A percentile compares a stretch with the other conserved stretches of the same genome.
These are phyloP conservation scores for Orthosia gracilis DNA, from an alignment of 2,888 invertebrate genomes.

Conservation along the genomic window DNA sequence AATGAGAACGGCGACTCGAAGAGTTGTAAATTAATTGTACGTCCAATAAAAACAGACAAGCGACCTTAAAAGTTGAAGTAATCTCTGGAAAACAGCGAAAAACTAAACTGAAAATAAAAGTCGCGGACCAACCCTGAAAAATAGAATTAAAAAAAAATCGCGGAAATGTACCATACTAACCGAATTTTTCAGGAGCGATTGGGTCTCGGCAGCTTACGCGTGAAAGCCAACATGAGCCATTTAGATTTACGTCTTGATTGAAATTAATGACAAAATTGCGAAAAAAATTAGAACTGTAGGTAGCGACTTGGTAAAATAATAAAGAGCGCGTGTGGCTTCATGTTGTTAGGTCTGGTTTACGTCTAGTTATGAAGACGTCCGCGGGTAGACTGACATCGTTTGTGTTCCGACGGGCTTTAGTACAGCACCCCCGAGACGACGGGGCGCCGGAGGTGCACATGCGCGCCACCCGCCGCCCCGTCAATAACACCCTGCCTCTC, in stretches of 20 bases:
- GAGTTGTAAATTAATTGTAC: slow-evolving; percentile 29
- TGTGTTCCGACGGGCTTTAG: slow-evolving; percentile 83
- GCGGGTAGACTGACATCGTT: slow-evolving; percentile 83
- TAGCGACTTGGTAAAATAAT: slow-evolving; percentile 65
- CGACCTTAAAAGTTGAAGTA: slow-evolving; percentile 7
- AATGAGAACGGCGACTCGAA: slow-evolving; percentile 11
- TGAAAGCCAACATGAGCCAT: slow-evolving; percentile 79
- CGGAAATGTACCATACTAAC: slow-evolving; percentile 75
- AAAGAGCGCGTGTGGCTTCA: slow-evolving; percentile 72
- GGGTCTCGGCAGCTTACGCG: slow-evolving; percentile 76
- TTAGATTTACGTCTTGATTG: slow-evolving; percentile 65
- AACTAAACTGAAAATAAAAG: slow-evolving; percentile 12
- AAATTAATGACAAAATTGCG: slow-evolving; percentile 32
- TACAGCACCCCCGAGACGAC: slow-evolving; percentile 87
- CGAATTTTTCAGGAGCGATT: slow-evolving; percentile 73
- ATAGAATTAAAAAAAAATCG: slow-evolving; percentile 53
- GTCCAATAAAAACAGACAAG: slow-evolving; percentile 8
- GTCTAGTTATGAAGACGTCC: slow-evolving; percentile 77
- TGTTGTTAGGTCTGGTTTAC: slow-evolving; percentile 64
- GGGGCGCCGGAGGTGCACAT: slow-evolving; percentile 88
- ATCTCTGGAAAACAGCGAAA: neutral
- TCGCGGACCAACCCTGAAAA: slow-evolving; percentile 36
- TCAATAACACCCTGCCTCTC: slow-evolving; percentile 88
- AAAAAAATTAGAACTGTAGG: slow-evolving; percentile 71
- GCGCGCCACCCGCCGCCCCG: slow-evolving; percentile 84